Evolutionary conservation across 2,888 invertebrate species (phyloP).

Genomic region (Lasiommata megera): DNA sequence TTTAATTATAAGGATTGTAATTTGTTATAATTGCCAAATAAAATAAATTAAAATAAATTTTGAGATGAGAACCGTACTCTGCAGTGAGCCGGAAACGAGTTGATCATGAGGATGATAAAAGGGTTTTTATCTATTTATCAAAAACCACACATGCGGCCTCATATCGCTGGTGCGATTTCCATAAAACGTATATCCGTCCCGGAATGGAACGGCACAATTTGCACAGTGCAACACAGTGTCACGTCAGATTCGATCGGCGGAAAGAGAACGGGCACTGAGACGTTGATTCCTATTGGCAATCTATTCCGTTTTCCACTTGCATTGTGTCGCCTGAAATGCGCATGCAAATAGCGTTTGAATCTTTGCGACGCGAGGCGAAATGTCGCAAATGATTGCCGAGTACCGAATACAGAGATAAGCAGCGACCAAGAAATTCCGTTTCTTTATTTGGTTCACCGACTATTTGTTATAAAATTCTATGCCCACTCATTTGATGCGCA

Average conservation of each 20-base stretch:
- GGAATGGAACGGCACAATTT: slow-evolving; percentile 5
- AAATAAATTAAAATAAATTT: too few relatives aligned
- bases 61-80: too few relatives aligned
- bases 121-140: not conserved
- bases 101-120: too few relatives aligned
- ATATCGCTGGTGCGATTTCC: not conserved
- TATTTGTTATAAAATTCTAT: too few relatives aligned
- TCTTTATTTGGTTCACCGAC: too few relatives aligned
- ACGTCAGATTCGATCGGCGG: slow-evolving; percentile 14
- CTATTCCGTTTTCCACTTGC: slow-evolving; percentile 19
- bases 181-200: not conserved
- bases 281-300: slow-evolving; percentile 25
- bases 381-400: slow-evolving; percentile 24
- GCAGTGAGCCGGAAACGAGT: too few relatives aligned
- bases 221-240: slow-evolving; percentile 11
- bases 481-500: too few relatives aligned
- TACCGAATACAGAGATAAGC: slow-evolving; percentile 12
- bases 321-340: slow-evolving; percentile 26
- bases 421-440: not conserved
- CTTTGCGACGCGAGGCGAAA: slow-evolving; percentile 15
- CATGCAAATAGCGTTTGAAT: slow-evolving; percentile 24
- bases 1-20: too few relatives aligned
- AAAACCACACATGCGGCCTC: not conserved
- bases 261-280: slow-evolving; percentile 13
- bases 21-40: too few relatives aligned